phyloP scores from a whole-genome alignment of 2,797 vertebrate species.

The Sebastes aleutianus region DNA sequence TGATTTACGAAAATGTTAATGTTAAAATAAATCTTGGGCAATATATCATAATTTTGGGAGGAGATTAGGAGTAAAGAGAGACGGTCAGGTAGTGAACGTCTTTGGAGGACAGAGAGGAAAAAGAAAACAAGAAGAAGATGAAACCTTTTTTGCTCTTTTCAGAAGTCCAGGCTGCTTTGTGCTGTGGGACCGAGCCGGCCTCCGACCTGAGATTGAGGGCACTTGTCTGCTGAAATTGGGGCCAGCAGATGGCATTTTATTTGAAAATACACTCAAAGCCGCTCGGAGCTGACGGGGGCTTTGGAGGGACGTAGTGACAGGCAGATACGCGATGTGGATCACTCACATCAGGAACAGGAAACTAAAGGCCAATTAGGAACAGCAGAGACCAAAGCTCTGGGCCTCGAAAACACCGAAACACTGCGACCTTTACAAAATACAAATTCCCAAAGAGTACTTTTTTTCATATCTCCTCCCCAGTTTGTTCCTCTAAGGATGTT shows the following conservation, averaged over 20 bases:
- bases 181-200: conserved; percentile 38
- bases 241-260: conserved; percentile 74
- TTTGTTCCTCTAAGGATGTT: conserved; percentile 14
- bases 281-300: conserved; percentile 35
- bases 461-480: conserved; percentile 5
- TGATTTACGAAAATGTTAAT: neutral
- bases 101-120: neutral
- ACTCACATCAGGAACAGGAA: conserved; percentile 46
- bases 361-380: conserved; percentile 55
- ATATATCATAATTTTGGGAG: neutral
- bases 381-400: conserved; percentile 22
- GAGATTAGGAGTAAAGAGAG: neutral
- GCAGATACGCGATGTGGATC: conserved; percentile 29
- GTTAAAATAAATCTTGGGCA: neutral
- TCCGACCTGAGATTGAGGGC: conserved; percentile 75
- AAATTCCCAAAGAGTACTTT: conserved; percentile 1
- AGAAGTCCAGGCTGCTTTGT: conserved; percentile 15
- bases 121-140: neutral
- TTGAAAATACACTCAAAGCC: conserved; percentile 59
- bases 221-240: conserved; percentile 73
- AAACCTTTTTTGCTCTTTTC: conserved; percentile 38
- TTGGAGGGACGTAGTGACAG: conserved; percentile 27
- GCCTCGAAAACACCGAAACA: neutral
- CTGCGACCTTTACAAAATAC: conserved; percentile 46
- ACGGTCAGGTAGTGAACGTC: neutral